Conservation (phyloP, 2,113 vertebrate species). For the Eretmochelys imbricata region DNA sequence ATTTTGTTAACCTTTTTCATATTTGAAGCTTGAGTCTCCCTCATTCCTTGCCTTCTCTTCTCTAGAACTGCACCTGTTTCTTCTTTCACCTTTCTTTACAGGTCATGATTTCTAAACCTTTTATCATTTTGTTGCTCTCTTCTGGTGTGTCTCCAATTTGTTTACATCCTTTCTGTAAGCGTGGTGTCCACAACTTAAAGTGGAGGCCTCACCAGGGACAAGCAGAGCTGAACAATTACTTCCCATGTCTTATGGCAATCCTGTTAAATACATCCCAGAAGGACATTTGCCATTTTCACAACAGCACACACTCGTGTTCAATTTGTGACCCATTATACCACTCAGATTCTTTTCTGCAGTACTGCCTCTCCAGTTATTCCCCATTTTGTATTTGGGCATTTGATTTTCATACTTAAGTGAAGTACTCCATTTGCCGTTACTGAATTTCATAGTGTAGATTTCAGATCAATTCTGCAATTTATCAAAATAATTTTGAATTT, state of each 20-base stretch:
- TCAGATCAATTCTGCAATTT: neutral
- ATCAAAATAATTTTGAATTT: neutral
- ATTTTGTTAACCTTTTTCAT: neutral
- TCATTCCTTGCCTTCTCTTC: neutral
- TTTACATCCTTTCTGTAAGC: neutral
- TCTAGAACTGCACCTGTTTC: neutral
- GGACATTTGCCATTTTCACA: neutral
- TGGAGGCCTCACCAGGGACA: neutral
- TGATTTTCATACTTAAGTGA: neutral
- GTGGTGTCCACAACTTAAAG: neutral
- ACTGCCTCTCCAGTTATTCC: neutral
- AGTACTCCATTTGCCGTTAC: neutral
- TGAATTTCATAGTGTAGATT: neutral
- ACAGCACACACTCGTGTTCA: neutral
- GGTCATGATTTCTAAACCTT: neutral
- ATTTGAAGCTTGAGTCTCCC: neutral
- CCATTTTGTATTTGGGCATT: neutral
- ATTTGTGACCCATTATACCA: neutral
- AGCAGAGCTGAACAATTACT: neutral
- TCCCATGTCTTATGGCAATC: neutral
- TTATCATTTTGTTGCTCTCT: neutral
- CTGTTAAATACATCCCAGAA: neutral
- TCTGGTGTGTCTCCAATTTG: neutral
- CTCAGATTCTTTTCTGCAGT: neutral
- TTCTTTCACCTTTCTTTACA: neutral